Base-by-base conservation (phyloP, 2,888 invertebrate species). In the Phaedon cochleariae region DNA sequence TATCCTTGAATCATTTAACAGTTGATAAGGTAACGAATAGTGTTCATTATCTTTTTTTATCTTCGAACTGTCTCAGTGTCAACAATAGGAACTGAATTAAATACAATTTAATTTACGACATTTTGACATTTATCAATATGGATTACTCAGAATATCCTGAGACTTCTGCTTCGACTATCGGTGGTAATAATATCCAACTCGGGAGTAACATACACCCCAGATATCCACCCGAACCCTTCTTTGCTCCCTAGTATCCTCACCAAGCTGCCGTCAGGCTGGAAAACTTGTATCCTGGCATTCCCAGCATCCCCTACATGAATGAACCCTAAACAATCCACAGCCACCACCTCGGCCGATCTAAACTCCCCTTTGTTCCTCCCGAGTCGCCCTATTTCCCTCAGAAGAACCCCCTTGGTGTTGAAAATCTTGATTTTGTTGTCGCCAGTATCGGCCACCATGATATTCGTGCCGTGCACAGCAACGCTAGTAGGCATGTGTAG, bases 251-350 rank as follows among this genome's bases (percentile, higher is more conserved):
- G 89, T 18, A 88, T 87, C 69, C 89, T 85, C 3, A 91, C 87
- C 62, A 90, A 86, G 61, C 88, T 86, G 3, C 93, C 93, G 63
- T 90, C 88, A 0, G 89, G 88, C 64, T 90, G 87, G 78, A 93
- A 93, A 7, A 94, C 87, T 80, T 93, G 93, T 64, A 76, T 73
- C 4, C 93, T 85, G 41, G 89, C 89, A 78, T 93, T 93, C 0
- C 92, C 93, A 0, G 91, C 90, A 79, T 94, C 93, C 0, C 92
- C 93, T 0, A 94, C 92, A 0, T 92, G 83, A 41, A 94, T 90
- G 78, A 90, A 91, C 0, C 92, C 92, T 80, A 89, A 84, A 0
- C 87, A 87, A 78, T 93, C 93, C 0, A 92, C 88, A 0, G 90
- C 86, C 3, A 94, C 84, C 0, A 91, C 91, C 79, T 93, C 91